Conservation (phyloP, 1,140 invertebrate genomes). For the Venturia canescens region DNA sequence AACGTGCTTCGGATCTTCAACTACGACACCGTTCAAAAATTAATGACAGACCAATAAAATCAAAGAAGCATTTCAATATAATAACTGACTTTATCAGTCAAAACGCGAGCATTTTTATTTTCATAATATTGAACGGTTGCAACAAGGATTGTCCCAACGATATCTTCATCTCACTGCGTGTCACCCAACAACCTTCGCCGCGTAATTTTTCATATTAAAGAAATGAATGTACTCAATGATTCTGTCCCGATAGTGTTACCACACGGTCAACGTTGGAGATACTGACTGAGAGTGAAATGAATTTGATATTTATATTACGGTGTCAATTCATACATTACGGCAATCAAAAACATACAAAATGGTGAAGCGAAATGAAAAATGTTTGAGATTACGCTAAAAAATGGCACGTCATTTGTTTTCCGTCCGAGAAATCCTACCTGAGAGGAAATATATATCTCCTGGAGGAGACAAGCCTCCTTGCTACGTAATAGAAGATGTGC, state of each 20-base stretch:
- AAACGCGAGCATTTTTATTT: too few species aligned
- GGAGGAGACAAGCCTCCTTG: not conserved
- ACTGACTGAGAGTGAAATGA: too few species aligned
- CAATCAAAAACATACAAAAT: not conserved
- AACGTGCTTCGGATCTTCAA: not conserved
- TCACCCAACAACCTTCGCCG: too few species aligned
- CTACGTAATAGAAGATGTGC: slow-evolving; percentile 25
- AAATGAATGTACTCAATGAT: not conserved
- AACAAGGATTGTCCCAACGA: too few species aligned
- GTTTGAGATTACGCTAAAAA: slow-evolving; percentile 15
- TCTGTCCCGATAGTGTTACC: not conserved
- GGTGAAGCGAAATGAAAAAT: slow-evolving; percentile 10
- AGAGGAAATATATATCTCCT: slow-evolving; percentile 26
- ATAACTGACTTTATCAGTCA: too few species aligned
- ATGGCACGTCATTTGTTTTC: slow-evolving; percentile 24
- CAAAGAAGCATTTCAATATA: too few species aligned
- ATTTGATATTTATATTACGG: not conserved
- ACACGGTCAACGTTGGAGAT: too few species aligned
- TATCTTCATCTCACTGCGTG: too few species aligned
- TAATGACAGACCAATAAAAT: too few species aligned
- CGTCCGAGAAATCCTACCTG: slow-evolving; percentile 5
- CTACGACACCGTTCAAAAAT: not conserved
- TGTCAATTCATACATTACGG: not conserved
- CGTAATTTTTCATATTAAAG: too few species aligned
- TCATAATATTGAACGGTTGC: too few species aligned